phyloP scores from a whole-genome alignment of 1,140 invertebrate species.

The Plectrocnemia conspersa region DNA sequence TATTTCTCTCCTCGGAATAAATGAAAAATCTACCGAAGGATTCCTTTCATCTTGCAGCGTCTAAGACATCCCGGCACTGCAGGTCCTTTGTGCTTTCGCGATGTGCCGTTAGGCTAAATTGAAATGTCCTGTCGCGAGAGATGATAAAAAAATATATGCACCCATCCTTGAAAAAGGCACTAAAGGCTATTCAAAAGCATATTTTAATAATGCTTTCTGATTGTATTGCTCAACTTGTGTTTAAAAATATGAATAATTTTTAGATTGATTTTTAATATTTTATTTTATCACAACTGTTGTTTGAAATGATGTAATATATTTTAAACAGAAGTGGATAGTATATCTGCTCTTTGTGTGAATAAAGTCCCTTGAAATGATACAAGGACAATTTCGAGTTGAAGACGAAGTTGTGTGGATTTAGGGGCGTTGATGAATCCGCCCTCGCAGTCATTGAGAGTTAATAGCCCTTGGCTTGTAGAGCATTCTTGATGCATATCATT shows the following conservation, averaged over 20 bases:
- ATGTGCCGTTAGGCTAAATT: slow-evolving; percentile 23
- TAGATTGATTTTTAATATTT: not conserved
- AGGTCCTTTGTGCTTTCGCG: slow-evolving; percentile 22
- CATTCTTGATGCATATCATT: not conserved
- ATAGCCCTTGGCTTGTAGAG: too few species aligned
- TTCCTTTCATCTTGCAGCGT: slow-evolving; percentile 15
- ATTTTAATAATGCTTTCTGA: not conserved
- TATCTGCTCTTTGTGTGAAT: too few species aligned
- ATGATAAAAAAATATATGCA: slow-evolving; percentile 21
- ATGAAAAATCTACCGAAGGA: slow-evolving; percentile 21
- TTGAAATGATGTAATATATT: too few species aligned
- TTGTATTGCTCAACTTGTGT: not conserved
- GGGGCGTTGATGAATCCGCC: too few species aligned
- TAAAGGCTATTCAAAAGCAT: not conserved
- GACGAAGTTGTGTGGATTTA: too few species aligned
- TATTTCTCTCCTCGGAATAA: slow-evolving; percentile 3
- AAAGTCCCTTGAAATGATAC: too few species aligned
- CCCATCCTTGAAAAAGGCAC: not conserved
- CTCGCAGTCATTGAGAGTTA: too few species aligned
- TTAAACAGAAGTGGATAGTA: too few species aligned
- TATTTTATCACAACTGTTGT: too few species aligned
- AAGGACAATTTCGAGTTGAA: too few species aligned
- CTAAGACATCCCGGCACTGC: slow-evolving; percentile 13
- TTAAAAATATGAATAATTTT: not conserved
- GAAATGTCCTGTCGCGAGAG: slow-evolving; percentile 24